Evolutionary conservation across 2,888 invertebrate genomes (phyloP).

Genomic region (Eristalis tenax): DNA sequence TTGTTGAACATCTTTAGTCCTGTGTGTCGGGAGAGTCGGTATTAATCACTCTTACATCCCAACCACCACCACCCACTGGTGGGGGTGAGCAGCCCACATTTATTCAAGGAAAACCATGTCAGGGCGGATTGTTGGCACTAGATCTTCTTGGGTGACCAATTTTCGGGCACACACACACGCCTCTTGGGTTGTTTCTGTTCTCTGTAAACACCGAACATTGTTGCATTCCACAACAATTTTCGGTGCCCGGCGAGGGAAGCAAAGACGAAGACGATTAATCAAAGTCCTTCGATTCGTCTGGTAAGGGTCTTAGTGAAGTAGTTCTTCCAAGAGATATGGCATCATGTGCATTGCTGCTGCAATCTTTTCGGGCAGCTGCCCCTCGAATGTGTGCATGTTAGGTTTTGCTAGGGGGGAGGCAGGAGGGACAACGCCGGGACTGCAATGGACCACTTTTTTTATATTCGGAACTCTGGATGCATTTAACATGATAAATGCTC

Average conservation of each 20-base stretch:
- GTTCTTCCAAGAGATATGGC: constrained; percentile 23
- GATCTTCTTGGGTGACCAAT: constrained; percentile 36
- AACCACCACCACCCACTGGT: not conserved
- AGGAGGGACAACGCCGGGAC: not conserved
- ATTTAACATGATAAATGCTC: constrained; percentile 49
- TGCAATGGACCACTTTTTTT: not conserved
- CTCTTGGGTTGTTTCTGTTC: not conserved
- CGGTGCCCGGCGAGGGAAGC: not conserved
- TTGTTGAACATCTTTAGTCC: constrained; percentile 57
- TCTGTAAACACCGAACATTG: constrained; percentile 33
- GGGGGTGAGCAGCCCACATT: constrained; percentile 8
- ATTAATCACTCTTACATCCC: constrained; percentile 57
- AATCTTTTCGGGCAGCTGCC: not conserved
- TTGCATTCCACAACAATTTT: constrained; percentile 19
- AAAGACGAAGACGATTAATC: constrained; percentile 30
- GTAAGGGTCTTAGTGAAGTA: constrained; percentile 16
- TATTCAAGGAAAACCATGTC: constrained; percentile 36
- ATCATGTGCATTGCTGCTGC: constrained; percentile 35
- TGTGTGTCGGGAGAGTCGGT: constrained; percentile 30
- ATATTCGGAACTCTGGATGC: not conserved
- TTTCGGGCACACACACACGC: not conserved
- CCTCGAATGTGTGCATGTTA: not conserved
- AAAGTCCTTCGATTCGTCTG: constrained; percentile 48
- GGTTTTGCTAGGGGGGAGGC: too few species aligned
- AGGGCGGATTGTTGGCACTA: constrained; percentile 21